Evolutionary conservation across 2,113 vertebrate genomes (phyloP).

Genomic region (Pteruthius melanotis): DNA sequence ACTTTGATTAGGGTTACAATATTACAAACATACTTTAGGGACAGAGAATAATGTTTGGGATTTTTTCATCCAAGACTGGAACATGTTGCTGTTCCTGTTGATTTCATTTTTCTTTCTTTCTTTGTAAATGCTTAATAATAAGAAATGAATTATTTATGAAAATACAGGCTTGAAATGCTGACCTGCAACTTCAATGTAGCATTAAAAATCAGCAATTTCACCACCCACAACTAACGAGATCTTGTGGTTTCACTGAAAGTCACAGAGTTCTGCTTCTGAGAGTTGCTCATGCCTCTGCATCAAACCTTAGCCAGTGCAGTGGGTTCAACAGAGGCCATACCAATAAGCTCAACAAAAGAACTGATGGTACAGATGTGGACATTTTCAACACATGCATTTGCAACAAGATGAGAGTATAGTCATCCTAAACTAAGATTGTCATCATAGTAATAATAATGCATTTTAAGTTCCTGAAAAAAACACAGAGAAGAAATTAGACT

Average conservation of each 20-base stretch:
- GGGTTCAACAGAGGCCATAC: not conserved
- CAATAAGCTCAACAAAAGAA: not conserved
- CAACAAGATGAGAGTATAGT: not conserved
- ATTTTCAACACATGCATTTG: not conserved
- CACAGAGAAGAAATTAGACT: not conserved
- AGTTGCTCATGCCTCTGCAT: not conserved
- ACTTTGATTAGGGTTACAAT: not conserved
- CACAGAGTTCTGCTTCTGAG: not conserved
- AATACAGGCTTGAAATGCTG: not conserved
- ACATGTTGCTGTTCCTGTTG: not conserved
- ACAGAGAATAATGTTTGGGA: not conserved
- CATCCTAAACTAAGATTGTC: not conserved
- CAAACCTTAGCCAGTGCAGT: not conserved
- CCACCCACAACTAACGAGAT: not conserved
- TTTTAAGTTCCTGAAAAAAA: not conserved
- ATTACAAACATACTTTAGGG: not conserved
- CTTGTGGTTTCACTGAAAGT: not conserved
- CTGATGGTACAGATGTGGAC: not conserved
- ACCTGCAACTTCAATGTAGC: not conserved
- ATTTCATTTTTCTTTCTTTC: conserved; percentile 17
- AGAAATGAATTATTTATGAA: conserved; percentile 58
- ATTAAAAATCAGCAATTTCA: not conserved
- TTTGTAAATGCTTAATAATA: conserved; percentile 39
- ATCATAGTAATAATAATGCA: not conserved
- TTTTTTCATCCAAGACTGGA: conserved; percentile 2